phyloP scores from a whole-genome alignment of 2,113 vertebrate species.

The Cyanoramphus novaezelandiae region DNA sequence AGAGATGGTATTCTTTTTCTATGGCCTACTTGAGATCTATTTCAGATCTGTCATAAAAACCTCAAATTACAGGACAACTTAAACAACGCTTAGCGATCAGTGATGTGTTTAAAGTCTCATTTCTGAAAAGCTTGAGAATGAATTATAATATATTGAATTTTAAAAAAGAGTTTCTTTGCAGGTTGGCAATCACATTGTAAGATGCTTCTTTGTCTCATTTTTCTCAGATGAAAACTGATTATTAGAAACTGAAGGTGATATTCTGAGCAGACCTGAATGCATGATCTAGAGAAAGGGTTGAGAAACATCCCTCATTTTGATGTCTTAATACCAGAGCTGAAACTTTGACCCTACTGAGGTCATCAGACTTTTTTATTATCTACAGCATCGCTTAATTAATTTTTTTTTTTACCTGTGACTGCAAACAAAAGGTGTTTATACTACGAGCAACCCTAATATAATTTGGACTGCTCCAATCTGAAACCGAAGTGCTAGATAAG shows the following conservation, averaged over 20 bases:
- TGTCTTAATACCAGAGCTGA: neutral
- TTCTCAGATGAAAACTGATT: neutral
- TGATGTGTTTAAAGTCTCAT: neutral
- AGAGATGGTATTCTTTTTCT: constrained; percentile 58
- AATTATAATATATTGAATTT: neutral
- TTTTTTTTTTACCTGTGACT: neutral
- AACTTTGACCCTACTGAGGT: neutral
- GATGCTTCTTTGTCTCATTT: neutral
- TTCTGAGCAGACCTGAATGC: neutral
- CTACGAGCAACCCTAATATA: neutral
- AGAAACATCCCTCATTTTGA: neutral
- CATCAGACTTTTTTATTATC: neutral
- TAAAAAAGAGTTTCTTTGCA: neutral
- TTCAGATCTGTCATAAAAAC: constrained; percentile 65
- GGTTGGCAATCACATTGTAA: neutral
- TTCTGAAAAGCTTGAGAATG: neutral
- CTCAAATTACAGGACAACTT: constrained; percentile 58
- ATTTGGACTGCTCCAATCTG: neutral
- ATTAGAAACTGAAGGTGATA: neutral
- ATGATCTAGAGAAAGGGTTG: neutral
- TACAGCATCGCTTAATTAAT: neutral
- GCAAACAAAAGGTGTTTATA: neutral
- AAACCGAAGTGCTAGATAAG: neutral
- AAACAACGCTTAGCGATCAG: constrained; percentile 10
- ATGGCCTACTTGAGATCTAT: constrained; percentile 56